Conservation (phyloP, 2,797 vertebrate genomes). For the Clarias pachynema region DNA sequence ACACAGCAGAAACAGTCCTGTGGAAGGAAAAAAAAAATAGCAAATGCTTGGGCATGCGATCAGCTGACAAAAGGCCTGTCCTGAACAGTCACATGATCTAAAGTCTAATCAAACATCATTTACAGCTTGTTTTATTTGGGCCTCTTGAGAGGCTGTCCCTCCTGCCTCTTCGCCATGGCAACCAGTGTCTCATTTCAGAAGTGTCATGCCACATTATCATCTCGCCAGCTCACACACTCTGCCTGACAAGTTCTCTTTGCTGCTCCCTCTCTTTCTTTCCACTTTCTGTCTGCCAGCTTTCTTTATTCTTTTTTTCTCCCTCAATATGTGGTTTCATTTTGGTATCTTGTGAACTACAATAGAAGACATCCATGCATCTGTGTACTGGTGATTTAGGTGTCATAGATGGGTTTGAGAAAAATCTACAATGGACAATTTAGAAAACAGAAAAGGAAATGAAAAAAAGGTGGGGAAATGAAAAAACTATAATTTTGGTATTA, state of each 20-base stretch:
- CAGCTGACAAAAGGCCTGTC: conserved; percentile 78
- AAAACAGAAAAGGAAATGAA: not conserved
- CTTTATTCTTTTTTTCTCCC: conserved; percentile 45
- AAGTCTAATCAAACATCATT: conserved; percentile 99
- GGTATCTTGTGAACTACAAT: conserved; percentile 21
- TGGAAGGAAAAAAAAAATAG: conserved; percentile 52
- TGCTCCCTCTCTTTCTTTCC: conserved; percentile 62
- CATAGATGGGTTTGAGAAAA: not conserved
- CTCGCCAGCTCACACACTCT: conserved; percentile 88
- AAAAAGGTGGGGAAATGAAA: not conserved
- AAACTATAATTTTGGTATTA: not conserved
- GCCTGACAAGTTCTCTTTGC: conserved; percentile 93
- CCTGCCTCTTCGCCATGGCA: conserved; percentile 93
- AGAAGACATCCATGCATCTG: not conserved
- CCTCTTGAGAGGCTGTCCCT: conserved; percentile 92
- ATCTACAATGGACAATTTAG: not conserved
- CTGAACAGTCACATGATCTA: conserved; percentile 93
- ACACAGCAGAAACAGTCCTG: conserved; percentile 48
- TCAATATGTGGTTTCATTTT: conserved; percentile 37
- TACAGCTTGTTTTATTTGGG: conserved; percentile 99
- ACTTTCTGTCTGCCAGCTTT: conserved; percentile 54
- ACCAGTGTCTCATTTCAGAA: conserved; percentile 99
- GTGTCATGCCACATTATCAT: conserved; percentile 99
- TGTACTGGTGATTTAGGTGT: conserved; percentile 12
- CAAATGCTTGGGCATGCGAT: conserved; percentile 56